Evolutionary conservation across 2,113 vertebrate genomes (phyloP).

Genomic region (Lycocorax pyrrhopterus): DNA sequence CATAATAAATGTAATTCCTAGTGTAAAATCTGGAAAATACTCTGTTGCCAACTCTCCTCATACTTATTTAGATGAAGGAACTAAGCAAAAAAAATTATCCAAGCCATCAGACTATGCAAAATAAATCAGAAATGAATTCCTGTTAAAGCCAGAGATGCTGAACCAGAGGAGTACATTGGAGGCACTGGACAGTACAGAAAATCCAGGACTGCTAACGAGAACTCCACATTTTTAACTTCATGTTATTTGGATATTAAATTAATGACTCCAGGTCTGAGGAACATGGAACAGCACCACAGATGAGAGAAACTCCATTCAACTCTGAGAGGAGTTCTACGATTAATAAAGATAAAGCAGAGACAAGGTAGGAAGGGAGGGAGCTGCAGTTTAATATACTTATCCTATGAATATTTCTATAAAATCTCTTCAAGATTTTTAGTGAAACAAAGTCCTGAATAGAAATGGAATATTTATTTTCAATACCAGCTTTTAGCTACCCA

Average conservation of each 20-base stretch:
- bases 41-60: not conserved
- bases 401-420: conserved; percentile 47
- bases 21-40: not conserved
- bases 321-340: not conserved
- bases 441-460: conserved; percentile 43
- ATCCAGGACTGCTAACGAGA: not conserved
- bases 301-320: not conserved
- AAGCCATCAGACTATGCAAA: not conserved
- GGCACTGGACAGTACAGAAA: not conserved
- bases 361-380: not conserved
- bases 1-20: not conserved
- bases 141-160: not conserved
- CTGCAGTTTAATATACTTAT: conserved; percentile 53
- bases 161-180: not conserved
- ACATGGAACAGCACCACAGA: not conserved
- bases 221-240: not conserved
- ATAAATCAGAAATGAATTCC: not conserved
- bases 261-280: not conserved
- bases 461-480: conserved; percentile 57
- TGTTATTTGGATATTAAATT: not conserved
- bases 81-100: not conserved
- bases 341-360: conserved; percentile 2
- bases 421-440: not conserved
- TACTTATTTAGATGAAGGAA: not conserved
- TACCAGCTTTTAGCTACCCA: conserved; percentile 25